A percentile compares a stretch with the other conserved stretches of the same genome.
These are phyloP conservation scores for Sorex fumeus DNA, from an alignment of 2,113 vertebrate species.

Conservation along the genomic window DNA sequence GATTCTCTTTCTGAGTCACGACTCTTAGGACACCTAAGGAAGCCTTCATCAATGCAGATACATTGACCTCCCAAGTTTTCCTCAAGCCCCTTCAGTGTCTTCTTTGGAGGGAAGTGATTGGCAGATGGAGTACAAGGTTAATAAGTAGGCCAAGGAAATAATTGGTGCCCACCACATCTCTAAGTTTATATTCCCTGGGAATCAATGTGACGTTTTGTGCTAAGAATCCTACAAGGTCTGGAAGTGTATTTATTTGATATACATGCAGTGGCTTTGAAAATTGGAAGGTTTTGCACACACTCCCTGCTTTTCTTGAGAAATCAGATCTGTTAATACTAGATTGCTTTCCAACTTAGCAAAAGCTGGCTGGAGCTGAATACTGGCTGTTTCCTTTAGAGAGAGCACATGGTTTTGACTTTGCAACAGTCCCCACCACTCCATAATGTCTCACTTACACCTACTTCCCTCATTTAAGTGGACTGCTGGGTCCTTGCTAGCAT, in stretches of 20 bases:
- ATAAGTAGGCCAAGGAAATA: constrained; percentile 26
- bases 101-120: background rate
- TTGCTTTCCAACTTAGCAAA: constrained; percentile 36
- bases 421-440: background rate
- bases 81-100: constrained; percentile 4
- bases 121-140: background rate
- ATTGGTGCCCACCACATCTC: background rate
- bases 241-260: constrained; percentile 52
- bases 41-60: background rate
- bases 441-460: background rate
- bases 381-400: background rate
- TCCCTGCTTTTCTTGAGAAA: constrained; percentile 49
- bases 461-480: background rate
- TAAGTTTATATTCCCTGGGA: constrained; percentile 30
- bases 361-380: constrained; percentile 2
- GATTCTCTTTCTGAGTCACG: constrained; percentile 51
- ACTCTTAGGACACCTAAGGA: constrained; percentile 33
- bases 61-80: constrained; percentile 12
- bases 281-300: constrained; percentile 23
- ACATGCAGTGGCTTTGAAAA: constrained; percentile 28
- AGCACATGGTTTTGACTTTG: background rate
- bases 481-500: background rate
- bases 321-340: constrained; percentile 24
- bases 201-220: background rate
- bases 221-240: background rate